Conservation (phyloP, 2,888 invertebrate species). For the Drosophila silvestris region DNA sequence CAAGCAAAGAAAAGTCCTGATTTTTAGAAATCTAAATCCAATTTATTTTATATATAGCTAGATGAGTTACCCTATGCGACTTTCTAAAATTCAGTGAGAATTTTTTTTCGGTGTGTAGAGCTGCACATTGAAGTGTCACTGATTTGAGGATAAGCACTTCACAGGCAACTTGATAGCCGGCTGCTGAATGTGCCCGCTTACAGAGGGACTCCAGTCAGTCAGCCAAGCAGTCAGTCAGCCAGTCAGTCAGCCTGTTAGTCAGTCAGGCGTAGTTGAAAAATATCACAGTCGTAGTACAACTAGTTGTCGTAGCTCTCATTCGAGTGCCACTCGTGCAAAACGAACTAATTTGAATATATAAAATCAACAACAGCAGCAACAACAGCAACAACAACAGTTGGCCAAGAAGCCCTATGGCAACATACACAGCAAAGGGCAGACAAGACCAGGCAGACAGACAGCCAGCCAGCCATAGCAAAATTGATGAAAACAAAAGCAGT, state of each 20-base stretch:
- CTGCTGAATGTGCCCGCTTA: conserved; percentile 56
- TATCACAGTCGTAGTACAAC: conserved; percentile 52
- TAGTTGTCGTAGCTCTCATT: conserved; percentile 66
- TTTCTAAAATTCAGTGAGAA: background rate
- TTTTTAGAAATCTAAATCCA: background rate
- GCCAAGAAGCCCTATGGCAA: conserved; percentile 48
- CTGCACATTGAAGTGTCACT: conserved; percentile 83
- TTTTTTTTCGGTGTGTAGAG: conserved; percentile 24
- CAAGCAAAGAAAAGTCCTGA: background rate
- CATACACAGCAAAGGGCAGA: conserved; percentile 32
- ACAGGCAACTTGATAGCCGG: conserved; percentile 80
- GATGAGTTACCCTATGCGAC: background rate
- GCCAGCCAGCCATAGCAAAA: conserved; percentile 35
- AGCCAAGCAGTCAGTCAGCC: conserved; percentile 38
- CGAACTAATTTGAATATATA: conserved; percentile 82
- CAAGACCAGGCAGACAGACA: conserved; percentile 19
- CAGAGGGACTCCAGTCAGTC: conserved; percentile 27
- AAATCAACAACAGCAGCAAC: conserved; percentile 65
- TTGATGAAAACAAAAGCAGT: conserved; percentile 66
- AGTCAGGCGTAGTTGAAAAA: conserved; percentile 67
- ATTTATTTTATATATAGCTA: background rate
- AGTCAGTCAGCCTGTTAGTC: conserved; percentile 26
- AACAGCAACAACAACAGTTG: conserved; percentile 16
- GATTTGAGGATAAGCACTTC: conserved; percentile 82
- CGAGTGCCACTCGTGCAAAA: conserved; percentile 80